phyloP scores from a whole-genome alignment of 2,888 invertebrate species.

The Conus canariensis region DNA sequence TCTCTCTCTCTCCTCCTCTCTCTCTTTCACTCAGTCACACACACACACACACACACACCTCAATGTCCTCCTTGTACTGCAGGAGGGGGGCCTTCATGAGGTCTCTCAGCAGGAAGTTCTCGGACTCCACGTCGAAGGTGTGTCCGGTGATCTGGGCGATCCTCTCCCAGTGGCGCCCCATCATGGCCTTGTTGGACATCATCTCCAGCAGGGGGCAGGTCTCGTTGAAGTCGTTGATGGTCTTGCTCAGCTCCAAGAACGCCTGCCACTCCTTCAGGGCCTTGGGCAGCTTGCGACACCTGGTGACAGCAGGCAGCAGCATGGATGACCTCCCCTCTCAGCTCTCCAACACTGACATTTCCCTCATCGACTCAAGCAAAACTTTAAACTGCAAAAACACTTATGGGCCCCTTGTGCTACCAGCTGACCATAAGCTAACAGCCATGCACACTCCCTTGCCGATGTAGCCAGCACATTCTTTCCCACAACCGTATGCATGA shows the following conservation, averaged over 20 bases:
- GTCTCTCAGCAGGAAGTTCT: slow-evolving; percentile 95
- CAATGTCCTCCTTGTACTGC: slow-evolving; percentile 96
- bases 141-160: slow-evolving; percentile 94
- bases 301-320: slow-evolving; percentile 67
- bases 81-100: slow-evolving; percentile 95
- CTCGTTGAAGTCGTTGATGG: slow-evolving; percentile 98
- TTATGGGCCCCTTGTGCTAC: too few relatives aligned
- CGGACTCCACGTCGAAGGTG: slow-evolving; percentile 93
- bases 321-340: not conserved
- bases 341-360: too few relatives aligned
- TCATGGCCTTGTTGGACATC: slow-evolving; percentile 99
- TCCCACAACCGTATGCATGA: too few relatives aligned
- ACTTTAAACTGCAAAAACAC: too few relatives aligned
- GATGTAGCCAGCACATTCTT: too few relatives aligned
- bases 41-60: slow-evolving; percentile 81
- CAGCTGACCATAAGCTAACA: too few relatives aligned
- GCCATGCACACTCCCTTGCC: too few relatives aligned
- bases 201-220: slow-evolving; percentile 96
- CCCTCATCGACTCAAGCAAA: too few relatives aligned
- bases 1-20: not conserved
- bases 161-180: slow-evolving; percentile 96
- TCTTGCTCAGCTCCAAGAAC: slow-evolving; percentile 96
- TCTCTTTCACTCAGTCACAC: too few relatives aligned
- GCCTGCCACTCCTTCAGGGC: slow-evolving; percentile 96
- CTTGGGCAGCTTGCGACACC: slow-evolving; percentile 96